Evolutionary conservation across 2,113 vertebrate species (phyloP).

Genomic region (Pelodiscus sinensis): DNA sequence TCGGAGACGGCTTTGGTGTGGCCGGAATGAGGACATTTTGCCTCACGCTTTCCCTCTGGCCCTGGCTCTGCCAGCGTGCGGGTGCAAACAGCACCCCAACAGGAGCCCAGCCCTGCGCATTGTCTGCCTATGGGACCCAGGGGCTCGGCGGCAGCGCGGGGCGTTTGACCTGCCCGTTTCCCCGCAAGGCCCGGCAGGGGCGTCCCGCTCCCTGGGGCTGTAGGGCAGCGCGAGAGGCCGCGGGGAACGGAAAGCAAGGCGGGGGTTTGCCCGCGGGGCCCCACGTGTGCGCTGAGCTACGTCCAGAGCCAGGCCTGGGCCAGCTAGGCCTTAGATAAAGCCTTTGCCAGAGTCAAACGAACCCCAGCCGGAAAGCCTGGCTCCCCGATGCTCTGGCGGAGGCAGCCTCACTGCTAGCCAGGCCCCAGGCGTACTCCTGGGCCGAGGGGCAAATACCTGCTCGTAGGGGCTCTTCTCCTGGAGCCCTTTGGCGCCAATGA

Average conservation of each 20-base stretch:
- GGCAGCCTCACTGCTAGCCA: fast-evolving
- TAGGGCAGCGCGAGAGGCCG: neutral
- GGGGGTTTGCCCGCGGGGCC: neutral
- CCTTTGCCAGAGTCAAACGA: neutral
- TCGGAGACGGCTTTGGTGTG: neutral
- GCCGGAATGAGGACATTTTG: neutral
- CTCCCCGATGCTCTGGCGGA: too few species aligned
- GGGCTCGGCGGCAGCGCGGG: neutral
- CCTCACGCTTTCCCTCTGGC: neutral
- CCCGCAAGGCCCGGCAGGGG: neutral
- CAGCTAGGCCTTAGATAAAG: neutral
- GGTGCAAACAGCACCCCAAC: neutral
- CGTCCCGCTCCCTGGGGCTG: neutral
- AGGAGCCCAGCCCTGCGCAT: neutral
- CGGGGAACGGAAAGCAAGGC: neutral
- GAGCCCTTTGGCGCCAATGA: constrained; percentile 81
- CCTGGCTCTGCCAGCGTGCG: neutral
- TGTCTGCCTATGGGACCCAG: neutral
- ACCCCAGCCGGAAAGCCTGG: neutral
- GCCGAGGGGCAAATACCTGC: constrained; percentile 74
- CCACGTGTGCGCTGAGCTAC: neutral
- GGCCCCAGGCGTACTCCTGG: neutral
- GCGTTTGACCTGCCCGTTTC: neutral
- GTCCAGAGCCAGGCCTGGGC: neutral
- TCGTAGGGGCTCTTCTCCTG: constrained; percentile 84